Evolutionary conservation across 2,888 invertebrate species (phyloP).

Genomic region (Troilus luridus): DNA sequence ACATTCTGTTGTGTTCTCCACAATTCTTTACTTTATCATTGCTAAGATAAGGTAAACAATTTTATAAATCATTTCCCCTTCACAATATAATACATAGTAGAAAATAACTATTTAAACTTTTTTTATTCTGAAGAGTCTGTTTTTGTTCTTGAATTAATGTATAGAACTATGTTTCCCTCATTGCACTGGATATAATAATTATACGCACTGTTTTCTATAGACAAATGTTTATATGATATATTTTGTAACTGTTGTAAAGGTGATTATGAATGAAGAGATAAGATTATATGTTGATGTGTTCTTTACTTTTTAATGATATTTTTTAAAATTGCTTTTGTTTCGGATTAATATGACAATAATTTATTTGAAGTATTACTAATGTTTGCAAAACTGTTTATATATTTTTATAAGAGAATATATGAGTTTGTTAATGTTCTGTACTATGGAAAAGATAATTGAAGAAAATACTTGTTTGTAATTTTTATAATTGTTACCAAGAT

Average conservation of each 20-base stretch:
- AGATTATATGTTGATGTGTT: not conserved
- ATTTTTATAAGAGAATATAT: constrained; percentile 12
- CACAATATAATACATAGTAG: not conserved
- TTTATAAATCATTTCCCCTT: not conserved
- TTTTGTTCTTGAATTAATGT: not conserved
- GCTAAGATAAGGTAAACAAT: not conserved
- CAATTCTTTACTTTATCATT: not conserved
- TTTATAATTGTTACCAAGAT: constrained; percentile 45
- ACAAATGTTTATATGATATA: not conserved
- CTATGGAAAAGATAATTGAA: not conserved
- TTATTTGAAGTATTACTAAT: constrained; percentile 22
- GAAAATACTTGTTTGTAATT: constrained; percentile 27
- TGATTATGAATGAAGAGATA: not conserved
- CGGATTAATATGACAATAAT: constrained; percentile 28
- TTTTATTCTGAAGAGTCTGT: not conserved
- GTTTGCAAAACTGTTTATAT: constrained; percentile 31
- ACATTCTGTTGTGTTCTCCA: not conserved
- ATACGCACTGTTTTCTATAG: constrained; percentile 23
- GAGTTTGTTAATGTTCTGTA: constrained; percentile 20
- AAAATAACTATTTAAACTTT: not conserved
- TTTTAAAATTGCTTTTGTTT: not conserved
- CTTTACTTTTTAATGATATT: not conserved
- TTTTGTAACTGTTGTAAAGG: not conserved
- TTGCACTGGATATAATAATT: constrained; percentile 30
- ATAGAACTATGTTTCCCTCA: not conserved